These are phyloP conservation scores for Corella eumyota DNA, from an alignment of 23 tunicate species.

Conservation along the genomic window DNA sequence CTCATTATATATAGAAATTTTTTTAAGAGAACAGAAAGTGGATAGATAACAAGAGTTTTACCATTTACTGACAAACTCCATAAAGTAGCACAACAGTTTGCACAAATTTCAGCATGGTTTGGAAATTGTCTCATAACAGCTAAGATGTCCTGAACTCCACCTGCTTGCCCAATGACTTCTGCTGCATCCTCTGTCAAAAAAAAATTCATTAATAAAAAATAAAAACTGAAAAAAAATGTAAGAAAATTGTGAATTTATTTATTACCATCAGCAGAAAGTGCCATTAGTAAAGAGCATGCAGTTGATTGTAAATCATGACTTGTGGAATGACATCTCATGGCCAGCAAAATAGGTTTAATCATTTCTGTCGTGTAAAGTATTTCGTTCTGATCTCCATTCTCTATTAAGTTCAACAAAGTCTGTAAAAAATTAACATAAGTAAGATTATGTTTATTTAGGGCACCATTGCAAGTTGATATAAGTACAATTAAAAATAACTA, in stretches of 20 bases:
- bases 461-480: no score
- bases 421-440: no score
- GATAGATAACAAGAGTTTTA: background rate
- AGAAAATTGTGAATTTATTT: no score
- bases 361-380: conserved; percentile 48
- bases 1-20: no score
- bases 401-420: conserved; percentile 19
- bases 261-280: conserved; percentile 64
- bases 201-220: no score
- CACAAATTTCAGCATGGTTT: conserved; percentile 43
- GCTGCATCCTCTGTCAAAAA: conserved; percentile 70
- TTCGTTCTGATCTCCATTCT: conserved; percentile 20
- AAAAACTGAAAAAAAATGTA: no score
- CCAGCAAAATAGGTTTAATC: conserved; percentile 52
- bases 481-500: no score
- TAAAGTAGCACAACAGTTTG: conserved; percentile 70
- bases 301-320: conserved; percentile 57
- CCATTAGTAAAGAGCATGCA: conserved; percentile 77
- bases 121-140: conserved; percentile 85
- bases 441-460: no score
- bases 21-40: no score
- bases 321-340: conserved; percentile 64
- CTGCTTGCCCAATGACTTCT: conserved; percentile 75
- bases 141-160: conserved; percentile 93
- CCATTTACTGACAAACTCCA: conserved; percentile 89